A percentile compares a stretch with the other conserved stretches of the same genome.
Conservation (phyloP, 2,888 invertebrate species). For the Drosophila histrio region DNA sequence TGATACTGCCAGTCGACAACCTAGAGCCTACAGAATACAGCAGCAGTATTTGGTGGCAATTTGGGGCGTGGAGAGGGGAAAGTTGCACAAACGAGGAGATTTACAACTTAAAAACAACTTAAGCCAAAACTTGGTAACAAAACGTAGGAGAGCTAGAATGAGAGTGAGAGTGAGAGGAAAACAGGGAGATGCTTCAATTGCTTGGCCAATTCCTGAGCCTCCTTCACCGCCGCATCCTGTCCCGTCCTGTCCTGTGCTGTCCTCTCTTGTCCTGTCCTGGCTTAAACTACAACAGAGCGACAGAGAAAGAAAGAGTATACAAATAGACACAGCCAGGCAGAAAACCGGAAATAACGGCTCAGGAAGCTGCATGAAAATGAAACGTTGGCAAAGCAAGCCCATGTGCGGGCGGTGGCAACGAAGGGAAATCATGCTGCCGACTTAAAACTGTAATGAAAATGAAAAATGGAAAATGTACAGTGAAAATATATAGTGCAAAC, state of each 20-base stretch:
- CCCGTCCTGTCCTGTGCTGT: constrained; percentile 23
- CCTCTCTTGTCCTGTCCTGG: constrained; percentile 57
- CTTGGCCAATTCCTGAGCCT: constrained; percentile 42
- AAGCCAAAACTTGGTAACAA: constrained; percentile 75
- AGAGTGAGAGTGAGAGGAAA: not conserved
- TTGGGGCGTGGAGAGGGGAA: constrained; percentile 12
- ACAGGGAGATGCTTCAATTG: constrained; percentile 33
- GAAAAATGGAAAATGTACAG: constrained; percentile 67
- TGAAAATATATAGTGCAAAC: constrained; percentile 44
- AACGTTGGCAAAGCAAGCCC: constrained; percentile 46
- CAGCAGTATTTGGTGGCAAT: constrained; percentile 18
- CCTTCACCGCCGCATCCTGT: not conserved
- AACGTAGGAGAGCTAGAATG: constrained; percentile 8
- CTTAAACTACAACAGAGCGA: constrained; percentile 56
- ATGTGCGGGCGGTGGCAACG: not conserved
- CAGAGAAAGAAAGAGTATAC: constrained; percentile 26
- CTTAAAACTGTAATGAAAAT: constrained; percentile 67
- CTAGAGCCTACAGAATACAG: constrained; percentile 4
- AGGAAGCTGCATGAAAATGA: constrained; percentile 78
- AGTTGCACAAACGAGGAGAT: constrained; percentile 74
- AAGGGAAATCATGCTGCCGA: constrained; percentile 19
- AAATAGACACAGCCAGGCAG: constrained; percentile 67
- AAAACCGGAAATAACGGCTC: constrained; percentile 75
- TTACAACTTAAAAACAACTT: constrained; percentile 80
- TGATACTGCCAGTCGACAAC: constrained; percentile 43